Conservation (phyloP, 2,113 vertebrate species). For the Cheirogaleus medius region DNA sequence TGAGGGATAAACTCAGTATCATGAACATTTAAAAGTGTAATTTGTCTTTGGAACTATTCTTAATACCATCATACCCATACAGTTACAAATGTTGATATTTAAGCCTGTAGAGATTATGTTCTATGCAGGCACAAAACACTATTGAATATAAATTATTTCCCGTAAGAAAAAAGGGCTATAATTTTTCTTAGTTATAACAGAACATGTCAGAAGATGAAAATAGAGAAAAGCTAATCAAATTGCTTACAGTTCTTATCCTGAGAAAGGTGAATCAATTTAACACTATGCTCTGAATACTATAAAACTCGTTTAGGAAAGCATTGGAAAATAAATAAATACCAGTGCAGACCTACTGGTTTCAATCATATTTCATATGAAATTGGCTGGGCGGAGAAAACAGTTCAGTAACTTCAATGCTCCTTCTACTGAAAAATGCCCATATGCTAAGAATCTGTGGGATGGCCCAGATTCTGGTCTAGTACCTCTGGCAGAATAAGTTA, state of each 20-base stretch:
- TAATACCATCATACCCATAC: slow-evolving; percentile 45
- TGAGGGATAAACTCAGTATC: slow-evolving; percentile 59
- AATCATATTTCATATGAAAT: slow-evolving; percentile 69
- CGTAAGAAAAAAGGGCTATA: slow-evolving; percentile 43
- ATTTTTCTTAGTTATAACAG: slow-evolving; percentile 71
- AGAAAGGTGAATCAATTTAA: slow-evolving; percentile 78
- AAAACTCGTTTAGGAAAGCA: slow-evolving; percentile 63
- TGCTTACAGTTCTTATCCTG: slow-evolving; percentile 59
- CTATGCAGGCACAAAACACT: background rate
- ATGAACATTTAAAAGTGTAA: slow-evolving; percentile 60
- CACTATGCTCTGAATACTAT: slow-evolving; percentile 66
- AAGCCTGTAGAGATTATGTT: slow-evolving; percentile 58
- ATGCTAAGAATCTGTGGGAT: background rate
- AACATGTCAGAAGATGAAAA: slow-evolving; percentile 69
- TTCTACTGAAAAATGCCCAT: slow-evolving; percentile 21
- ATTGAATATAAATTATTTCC: slow-evolving; percentile 71
- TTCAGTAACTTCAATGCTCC: slow-evolving; percentile 31
- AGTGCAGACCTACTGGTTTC: slow-evolving; percentile 46
- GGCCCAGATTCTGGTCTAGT: background rate
- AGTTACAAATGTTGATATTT: slow-evolving; percentile 69
- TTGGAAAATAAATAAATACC: slow-evolving; percentile 69
- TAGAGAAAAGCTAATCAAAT: slow-evolving; percentile 69
- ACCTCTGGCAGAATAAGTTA: slow-evolving; percentile 27
- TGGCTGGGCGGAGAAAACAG: slow-evolving; percentile 45
- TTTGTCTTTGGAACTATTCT: slow-evolving; percentile 61